A percentile compares a stretch with the other conserved stretches of the same genome.
These are phyloP conservation scores for Julus scandinavius DNA, from an alignment of 2,888 invertebrate genomes.

Conservation along the genomic window DNA sequence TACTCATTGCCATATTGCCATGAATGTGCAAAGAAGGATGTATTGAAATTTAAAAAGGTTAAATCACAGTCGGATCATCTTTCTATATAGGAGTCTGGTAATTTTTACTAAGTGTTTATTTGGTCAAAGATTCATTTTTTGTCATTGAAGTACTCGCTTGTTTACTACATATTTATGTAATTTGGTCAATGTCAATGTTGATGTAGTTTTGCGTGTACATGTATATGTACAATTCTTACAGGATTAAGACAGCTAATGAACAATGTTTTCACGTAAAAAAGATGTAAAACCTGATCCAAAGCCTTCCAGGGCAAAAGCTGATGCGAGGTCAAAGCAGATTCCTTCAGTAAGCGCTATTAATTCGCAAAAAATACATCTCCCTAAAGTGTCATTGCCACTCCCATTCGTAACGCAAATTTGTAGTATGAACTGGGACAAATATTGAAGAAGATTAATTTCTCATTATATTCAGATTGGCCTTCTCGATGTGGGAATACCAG, in stretches of 20 bases:
- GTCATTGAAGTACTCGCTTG: not conserved
- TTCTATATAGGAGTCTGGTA: not conserved
- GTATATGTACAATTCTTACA: not conserved
- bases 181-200: not conserved
- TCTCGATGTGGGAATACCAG: constrained; percentile 73
- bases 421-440: too few relatives aligned
- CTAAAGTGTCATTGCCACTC: not conserved
- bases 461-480: constrained; percentile 75
- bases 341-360: not conserved
- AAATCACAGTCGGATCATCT: not conserved
- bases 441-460: not conserved
- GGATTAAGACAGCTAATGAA: not conserved
- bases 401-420: not conserved
- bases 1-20: not conserved
- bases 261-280: constrained; percentile 11
- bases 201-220: not conserved
- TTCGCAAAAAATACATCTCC: too few relatives aligned
- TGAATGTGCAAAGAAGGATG: not conserved
- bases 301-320: not conserved
- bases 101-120: not conserved
- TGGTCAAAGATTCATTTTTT: not conserved
- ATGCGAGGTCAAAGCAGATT: not conserved
- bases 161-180: not conserved
- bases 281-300: not conserved
- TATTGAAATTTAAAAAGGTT: not conserved